Evolutionary conservation across 2,113 vertebrate genomes (phyloP).

Genomic region (Calypte anna): DNA sequence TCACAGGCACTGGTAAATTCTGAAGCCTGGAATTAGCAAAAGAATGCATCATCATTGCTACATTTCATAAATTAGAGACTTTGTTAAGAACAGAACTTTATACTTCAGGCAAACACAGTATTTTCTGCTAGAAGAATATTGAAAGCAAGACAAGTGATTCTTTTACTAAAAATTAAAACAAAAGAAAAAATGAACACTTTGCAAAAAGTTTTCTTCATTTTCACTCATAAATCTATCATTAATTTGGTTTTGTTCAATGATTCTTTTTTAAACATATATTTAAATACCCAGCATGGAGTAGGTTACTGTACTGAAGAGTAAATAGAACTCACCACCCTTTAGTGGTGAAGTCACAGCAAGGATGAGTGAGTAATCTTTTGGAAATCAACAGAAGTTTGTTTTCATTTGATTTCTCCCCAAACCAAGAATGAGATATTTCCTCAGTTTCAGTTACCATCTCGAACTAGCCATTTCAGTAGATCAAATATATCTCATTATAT

Average conservation of each 20-base stretch:
- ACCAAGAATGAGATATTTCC: background rate
- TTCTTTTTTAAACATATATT: background rate
- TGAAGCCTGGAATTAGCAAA: background rate
- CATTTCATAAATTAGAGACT: background rate
- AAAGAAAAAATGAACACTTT: background rate
- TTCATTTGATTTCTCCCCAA: background rate
- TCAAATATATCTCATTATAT: background rate
- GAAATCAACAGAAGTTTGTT: background rate
- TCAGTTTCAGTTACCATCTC: background rate
- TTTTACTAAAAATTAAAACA: background rate
- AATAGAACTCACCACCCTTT: background rate
- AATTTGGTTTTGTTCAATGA: background rate
- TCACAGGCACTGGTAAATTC: background rate
- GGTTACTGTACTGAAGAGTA: background rate
- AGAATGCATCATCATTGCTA: background rate
- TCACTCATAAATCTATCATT: background rate
- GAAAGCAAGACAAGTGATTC: background rate
- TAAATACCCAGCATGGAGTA: background rate
- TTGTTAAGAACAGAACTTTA: background rate
- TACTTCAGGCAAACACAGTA: background rate
- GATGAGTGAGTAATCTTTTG: background rate
- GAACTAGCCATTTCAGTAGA: background rate
- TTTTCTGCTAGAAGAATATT: background rate
- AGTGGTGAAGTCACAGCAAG: background rate
- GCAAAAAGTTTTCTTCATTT: background rate